phyloP scores from a whole-genome alignment of 1,140 invertebrate species.

The Eubasilissa regina region DNA sequence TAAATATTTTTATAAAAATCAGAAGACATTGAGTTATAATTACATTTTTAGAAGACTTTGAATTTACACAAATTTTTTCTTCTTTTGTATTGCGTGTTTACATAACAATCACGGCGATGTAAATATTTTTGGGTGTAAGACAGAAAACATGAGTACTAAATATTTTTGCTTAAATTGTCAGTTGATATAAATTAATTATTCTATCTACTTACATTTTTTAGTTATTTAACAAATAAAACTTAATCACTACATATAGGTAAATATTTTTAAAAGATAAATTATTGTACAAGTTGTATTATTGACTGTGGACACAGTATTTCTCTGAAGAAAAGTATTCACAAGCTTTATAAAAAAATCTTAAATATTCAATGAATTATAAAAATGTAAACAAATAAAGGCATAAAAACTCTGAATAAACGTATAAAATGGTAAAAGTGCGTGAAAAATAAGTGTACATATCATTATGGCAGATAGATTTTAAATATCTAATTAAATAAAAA shows the following conservation, averaged over 20 bases:
- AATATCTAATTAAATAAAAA: not conserved
- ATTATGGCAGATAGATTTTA: not conserved
- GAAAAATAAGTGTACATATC: not conserved
- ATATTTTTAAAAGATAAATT: not conserved
- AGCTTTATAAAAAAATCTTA: not conserved
- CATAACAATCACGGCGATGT: too few species aligned
- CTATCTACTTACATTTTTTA: not conserved
- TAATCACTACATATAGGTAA: not conserved
- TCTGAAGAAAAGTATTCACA: too few species aligned
- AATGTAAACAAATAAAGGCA: not conserved
- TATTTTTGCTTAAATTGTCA: too few species aligned
- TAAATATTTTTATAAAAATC: not conserved
- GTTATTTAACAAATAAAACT: not conserved
- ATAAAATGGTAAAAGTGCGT: slow-evolving; percentile 6
- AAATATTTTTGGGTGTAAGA: too few species aligned
- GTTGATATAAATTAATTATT: too few species aligned
- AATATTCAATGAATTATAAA: slow-evolving; percentile 5
- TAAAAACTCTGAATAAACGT: not conserved
- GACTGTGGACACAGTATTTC: too few species aligned
- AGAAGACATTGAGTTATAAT: not conserved
- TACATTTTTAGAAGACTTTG: too few species aligned
- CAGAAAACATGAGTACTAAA: too few species aligned
- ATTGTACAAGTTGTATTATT: too few species aligned
- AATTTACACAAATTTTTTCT: too few species aligned
- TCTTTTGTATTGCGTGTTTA: too few species aligned